Percentiles rank a stretch among this genome's conserved stretches.
Evolutionary conservation across 2,888 invertebrate species (phyloP).

Genomic region (Cephus pygmeus): DNA sequence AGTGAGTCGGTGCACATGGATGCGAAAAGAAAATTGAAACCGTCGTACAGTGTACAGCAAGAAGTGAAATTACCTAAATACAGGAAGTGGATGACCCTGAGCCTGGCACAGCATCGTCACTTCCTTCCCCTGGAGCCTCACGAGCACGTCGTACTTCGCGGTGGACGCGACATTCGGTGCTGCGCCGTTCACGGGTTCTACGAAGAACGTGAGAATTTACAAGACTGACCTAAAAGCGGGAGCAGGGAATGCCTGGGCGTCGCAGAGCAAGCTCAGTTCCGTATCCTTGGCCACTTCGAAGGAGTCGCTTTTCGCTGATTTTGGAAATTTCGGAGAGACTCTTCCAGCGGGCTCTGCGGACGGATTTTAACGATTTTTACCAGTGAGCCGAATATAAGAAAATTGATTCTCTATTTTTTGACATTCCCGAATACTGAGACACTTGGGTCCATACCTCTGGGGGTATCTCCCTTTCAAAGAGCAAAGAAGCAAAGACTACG

Average conservation of each 20-base stretch:
- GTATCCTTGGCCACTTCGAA: constrained; percentile 55
- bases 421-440: background rate
- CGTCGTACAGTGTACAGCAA: background rate
- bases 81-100: constrained; percentile 76
- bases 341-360: constrained; percentile 64
- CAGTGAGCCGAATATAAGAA: background rate
- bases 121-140: constrained; percentile 31
- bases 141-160: constrained; percentile 41
- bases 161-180: constrained; percentile 51
- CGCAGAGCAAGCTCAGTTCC: constrained; percentile 60
- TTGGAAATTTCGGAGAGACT: constrained; percentile 62
- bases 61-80: constrained; percentile 69
- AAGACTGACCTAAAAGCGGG: constrained; percentile 57
- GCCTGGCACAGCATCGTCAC: constrained; percentile 72
- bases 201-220: constrained; percentile 16
- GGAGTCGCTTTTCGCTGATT: constrained; percentile 66
- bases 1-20: too few species aligned
- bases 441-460: background rate
- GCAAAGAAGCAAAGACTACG: background rate
- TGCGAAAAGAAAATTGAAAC: too few species aligned
- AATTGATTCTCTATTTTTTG: constrained; percentile 12
- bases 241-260: constrained; percentile 59
- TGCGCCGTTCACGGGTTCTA: constrained; percentile 51
- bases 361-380: constrained; percentile 16
- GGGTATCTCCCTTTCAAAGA: background rate